Evolutionary conservation across 2,888 invertebrate species (phyloP).

Genomic region (Amphimallon solstitiale): DNA sequence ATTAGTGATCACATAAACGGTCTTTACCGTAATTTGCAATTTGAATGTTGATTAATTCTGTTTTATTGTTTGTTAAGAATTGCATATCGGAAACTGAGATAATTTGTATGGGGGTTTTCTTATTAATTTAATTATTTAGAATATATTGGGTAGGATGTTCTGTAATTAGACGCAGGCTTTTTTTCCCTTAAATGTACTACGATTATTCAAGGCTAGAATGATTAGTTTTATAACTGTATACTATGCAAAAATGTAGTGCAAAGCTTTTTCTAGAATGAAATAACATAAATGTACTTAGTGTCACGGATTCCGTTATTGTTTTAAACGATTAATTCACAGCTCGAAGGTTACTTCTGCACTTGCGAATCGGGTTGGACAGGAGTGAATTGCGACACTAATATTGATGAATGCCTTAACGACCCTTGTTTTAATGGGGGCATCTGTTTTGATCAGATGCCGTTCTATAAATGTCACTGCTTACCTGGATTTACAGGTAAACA

Average conservation of each 20-base stretch:
- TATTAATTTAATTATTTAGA: too few relatives aligned
- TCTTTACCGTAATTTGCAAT: too few relatives aligned
- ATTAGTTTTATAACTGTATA: neutral
- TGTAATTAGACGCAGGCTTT: too few relatives aligned
- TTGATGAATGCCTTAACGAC: slow-evolving; percentile 68
- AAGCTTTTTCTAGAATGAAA: neutral
- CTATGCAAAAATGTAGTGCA: neutral
- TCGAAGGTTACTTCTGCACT: slow-evolving; percentile 72
- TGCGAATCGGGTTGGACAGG: slow-evolving; percentile 78
- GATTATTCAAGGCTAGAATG: neutral
- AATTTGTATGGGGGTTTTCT: too few relatives aligned
- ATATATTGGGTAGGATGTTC: too few relatives aligned
- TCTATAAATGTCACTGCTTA: slow-evolving; percentile 69
- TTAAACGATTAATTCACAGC: slow-evolving; percentile 57
- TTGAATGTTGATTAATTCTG: too few relatives aligned
- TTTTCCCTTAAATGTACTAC: too few relatives aligned
- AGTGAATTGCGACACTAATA: slow-evolving; percentile 66
- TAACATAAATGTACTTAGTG: neutral
- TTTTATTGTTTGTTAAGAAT: too few relatives aligned
- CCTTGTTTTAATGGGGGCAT: slow-evolving; percentile 75
- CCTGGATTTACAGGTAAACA: slow-evolving; percentile 68
- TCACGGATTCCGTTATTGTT: neutral
- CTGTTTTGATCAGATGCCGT: slow-evolving; percentile 67
- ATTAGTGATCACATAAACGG: too few relatives aligned
- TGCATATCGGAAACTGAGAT: too few relatives aligned